Evolutionary conservation across 2,888 invertebrate species (phyloP).

Genomic region (Electrophaes corylata): DNA sequence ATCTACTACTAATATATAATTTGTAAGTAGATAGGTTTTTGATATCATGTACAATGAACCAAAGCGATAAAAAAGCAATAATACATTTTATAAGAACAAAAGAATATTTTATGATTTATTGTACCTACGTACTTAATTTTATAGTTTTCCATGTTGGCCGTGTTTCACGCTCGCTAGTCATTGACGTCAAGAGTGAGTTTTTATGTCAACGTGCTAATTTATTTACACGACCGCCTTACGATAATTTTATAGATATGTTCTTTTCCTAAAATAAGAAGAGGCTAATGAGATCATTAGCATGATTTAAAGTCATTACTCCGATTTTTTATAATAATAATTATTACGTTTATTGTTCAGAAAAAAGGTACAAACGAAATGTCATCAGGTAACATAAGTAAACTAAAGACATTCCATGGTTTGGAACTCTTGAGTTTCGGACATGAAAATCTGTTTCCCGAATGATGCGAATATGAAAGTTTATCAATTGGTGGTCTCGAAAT

Average conservation of each 20-base stretch:
- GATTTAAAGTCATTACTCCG: constrained; percentile 10
- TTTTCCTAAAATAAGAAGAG: constrained; percentile 3
- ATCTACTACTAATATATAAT: neutral
- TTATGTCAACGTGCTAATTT: constrained; percentile 21
- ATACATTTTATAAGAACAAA: constrained; percentile 32
- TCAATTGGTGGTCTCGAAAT: too few relatives aligned
- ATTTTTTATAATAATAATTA: too few relatives aligned
- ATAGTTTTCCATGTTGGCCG: constrained; percentile 10
- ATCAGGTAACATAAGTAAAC: too few relatives aligned
- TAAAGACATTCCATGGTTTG: too few relatives aligned
- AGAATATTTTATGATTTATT: constrained; percentile 13
- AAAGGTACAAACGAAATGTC: too few relatives aligned
- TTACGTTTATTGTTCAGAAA: too few relatives aligned
- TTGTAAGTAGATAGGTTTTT: neutral
- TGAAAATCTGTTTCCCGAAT: too few relatives aligned
- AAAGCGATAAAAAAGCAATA: constrained; percentile 40
- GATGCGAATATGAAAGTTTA: too few relatives aligned
- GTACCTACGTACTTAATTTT: constrained; percentile 3
- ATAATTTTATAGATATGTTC: neutral
- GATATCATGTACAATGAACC: neutral
- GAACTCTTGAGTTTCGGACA: too few relatives aligned
- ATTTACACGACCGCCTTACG: constrained; percentile 2
- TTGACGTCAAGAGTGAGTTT: constrained; percentile 21
- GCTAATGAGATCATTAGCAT: constrained; percentile 12
- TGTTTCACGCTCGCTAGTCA: constrained; percentile 13